A percentile compares a stretch with the other conserved stretches of the same genome.
phyloP scores from a whole-genome alignment of 2,797 vertebrate species.

The Poecilia gillii region DNA sequence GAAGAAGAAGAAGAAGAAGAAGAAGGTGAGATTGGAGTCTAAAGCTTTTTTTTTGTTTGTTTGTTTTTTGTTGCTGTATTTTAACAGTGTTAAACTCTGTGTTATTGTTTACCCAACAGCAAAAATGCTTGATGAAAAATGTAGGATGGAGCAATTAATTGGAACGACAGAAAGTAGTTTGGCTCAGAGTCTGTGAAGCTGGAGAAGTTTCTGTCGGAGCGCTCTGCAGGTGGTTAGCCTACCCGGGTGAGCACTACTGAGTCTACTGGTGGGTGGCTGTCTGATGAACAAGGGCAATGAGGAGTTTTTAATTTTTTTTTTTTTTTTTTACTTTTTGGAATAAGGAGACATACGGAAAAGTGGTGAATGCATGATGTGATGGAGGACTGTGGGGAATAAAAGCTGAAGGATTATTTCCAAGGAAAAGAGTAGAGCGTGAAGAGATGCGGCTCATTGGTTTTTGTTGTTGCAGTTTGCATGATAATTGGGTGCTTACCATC shows the following conservation, averaged over 20 bases:
- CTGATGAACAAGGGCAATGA: not conserved
- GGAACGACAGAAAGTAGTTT: not conserved
- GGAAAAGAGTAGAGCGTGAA: not conserved
- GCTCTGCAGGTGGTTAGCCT: not conserved
- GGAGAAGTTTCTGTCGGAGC: not conserved
- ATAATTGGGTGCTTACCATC: not conserved
- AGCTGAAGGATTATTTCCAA: not conserved
- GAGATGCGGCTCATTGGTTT: not conserved
- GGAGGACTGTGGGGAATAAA: not conserved
- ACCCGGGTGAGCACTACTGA: not conserved
- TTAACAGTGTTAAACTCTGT: not conserved
- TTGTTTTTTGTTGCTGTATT: not conserved
- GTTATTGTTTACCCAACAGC: not conserved
- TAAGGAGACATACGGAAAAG: not conserved
- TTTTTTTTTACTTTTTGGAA: not conserved
- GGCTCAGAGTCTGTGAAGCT: not conserved
- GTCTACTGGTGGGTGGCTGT: not conserved
- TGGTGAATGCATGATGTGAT: not conserved
- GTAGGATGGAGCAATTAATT: not conserved
- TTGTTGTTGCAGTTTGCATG: conserved; percentile 1
- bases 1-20: no score
- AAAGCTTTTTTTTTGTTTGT: no score
- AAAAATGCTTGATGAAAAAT: not conserved
- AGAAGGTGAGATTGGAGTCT: not conserved
- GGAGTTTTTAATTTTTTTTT: not conserved